A percentile compares a stretch with the other conserved stretches of the same genome.
Conservation (phyloP, 2,888 invertebrate genomes). For the Lamellibrachia satsuma region DNA sequence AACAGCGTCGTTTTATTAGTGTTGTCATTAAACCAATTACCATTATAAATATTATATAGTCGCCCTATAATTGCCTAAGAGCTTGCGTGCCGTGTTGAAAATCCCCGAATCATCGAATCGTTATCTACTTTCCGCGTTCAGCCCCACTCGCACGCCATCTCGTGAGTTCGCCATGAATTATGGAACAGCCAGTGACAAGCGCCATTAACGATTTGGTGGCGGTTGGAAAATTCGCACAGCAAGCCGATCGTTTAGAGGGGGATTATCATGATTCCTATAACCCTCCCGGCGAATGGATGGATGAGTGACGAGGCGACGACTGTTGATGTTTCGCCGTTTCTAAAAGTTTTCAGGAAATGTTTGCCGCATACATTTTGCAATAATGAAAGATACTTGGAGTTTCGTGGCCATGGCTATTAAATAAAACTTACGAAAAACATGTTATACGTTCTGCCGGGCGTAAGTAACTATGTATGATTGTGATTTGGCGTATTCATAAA, state of each 20-base stretch:
- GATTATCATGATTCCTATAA: neutral
- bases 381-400: too few species aligned
- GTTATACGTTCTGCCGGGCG: too few species aligned
- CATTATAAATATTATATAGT: slow-evolving; percentile 12
- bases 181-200: neutral
- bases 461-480: too few species aligned
- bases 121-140: neutral
- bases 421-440: too few species aligned
- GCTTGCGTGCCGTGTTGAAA: neutral
- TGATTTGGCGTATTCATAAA: too few species aligned
- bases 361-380: too few species aligned
- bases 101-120: neutral
- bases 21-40: slow-evolving; percentile 11
- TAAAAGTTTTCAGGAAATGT: too few species aligned
- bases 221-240: neutral
- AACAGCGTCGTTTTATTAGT: slow-evolving; percentile 1
- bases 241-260: neutral
- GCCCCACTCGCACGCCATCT: neutral
- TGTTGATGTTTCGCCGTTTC: neutral
- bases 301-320: neutral
- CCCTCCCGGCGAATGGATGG: neutral
- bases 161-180: slow-evolving; percentile 9
- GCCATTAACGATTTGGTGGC: neutral
- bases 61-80: neutral
- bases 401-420: too few species aligned